phyloP scores from a whole-genome alignment of 30 jellyfish, hydroid and myxozoan genomes.

The Hydra vulgaris region DNA sequence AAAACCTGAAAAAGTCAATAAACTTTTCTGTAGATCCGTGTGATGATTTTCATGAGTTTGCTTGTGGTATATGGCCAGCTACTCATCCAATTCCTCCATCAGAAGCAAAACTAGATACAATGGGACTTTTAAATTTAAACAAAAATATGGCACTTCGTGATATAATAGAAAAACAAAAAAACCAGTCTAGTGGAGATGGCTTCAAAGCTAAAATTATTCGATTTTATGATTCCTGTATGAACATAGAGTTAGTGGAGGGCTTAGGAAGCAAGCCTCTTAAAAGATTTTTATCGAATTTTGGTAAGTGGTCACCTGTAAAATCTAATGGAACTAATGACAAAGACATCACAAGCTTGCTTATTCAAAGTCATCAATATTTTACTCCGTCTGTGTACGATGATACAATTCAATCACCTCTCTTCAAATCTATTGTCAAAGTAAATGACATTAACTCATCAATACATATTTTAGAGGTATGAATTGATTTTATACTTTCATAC shows the following conservation, averaged over 20 bases:
- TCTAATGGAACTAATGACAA: background rate
- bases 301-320: constrained; percentile 22
- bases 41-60: constrained; percentile 21
- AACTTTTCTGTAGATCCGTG: constrained; percentile 23
- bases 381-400: constrained; percentile 29
- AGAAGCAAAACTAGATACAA: constrained; percentile 12
- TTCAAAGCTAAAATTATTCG: constrained; percentile 6
- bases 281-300: constrained; percentile 1
- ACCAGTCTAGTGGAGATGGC: constrained; percentile 1
- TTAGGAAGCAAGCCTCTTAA: background rate
- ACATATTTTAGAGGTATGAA: constrained; percentile 61
- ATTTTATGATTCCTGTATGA: constrained; percentile 13
- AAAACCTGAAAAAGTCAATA: constrained; percentile 16
- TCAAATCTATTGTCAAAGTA: constrained; percentile 52
- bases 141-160: background rate
- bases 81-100: constrained; percentile 12
- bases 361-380: constrained; percentile 26
- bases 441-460: constrained; percentile 43
- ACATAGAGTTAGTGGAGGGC: background rate
- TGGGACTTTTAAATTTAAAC: background rate
- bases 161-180: background rate
- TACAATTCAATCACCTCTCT: constrained; percentile 45
- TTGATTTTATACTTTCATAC: background rate
- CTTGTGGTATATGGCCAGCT: constrained; percentile 23
- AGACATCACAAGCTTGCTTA: constrained; percentile 10